A percentile compares a stretch with the other conserved stretches of the same genome.
These are phyloP conservation scores for Chalcis sispes DNA, from an alignment of 2,888 invertebrate genomes.

Conservation along the genomic window DNA sequence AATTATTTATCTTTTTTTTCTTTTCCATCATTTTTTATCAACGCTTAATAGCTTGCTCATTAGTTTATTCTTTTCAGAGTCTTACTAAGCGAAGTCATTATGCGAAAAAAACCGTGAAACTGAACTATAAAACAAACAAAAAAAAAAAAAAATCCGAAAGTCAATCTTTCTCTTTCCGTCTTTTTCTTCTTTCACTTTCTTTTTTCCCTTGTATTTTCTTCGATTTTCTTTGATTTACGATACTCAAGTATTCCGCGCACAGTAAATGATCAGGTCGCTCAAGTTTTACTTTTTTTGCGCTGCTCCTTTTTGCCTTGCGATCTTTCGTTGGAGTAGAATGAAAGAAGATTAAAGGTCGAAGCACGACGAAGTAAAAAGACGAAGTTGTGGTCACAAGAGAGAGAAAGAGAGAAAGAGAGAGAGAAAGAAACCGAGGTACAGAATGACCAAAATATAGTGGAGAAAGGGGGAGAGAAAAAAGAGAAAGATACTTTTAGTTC, in stretches of 20 bases:
- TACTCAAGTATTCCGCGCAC: slow-evolving; percentile 26
- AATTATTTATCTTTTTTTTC: not conserved
- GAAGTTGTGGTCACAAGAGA: not conserved
- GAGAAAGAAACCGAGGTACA: no score
- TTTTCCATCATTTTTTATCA: not conserved
- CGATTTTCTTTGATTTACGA: slow-evolving; percentile 62
- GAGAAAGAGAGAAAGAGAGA: no score
- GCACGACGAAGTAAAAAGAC: not conserved
- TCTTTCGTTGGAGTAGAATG: not conserved
- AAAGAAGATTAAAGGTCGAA: slow-evolving; percentile 20
- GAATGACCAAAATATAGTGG: no score
- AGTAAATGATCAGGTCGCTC: slow-evolving; percentile 28
- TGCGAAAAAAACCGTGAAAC: slow-evolving; percentile 7
- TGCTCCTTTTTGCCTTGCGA: slow-evolving; percentile 28
- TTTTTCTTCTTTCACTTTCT: not conserved
- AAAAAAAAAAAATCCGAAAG: no score
- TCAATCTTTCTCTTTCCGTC: not conserved
- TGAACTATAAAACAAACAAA: slow-evolving; percentile 42
- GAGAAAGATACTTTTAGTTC: slow-evolving; percentile 51
- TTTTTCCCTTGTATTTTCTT: slow-evolving; percentile 17
- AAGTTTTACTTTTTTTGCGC: slow-evolving; percentile 28
- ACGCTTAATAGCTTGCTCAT: slow-evolving; percentile 14
- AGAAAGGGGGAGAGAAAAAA: no score
- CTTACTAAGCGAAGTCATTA: slow-evolving; percentile 44
- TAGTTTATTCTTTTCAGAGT: slow-evolving; percentile 26